Base-by-base conservation (phyloP, 2,113 vertebrate species). In the Amazona vittata region DNA sequence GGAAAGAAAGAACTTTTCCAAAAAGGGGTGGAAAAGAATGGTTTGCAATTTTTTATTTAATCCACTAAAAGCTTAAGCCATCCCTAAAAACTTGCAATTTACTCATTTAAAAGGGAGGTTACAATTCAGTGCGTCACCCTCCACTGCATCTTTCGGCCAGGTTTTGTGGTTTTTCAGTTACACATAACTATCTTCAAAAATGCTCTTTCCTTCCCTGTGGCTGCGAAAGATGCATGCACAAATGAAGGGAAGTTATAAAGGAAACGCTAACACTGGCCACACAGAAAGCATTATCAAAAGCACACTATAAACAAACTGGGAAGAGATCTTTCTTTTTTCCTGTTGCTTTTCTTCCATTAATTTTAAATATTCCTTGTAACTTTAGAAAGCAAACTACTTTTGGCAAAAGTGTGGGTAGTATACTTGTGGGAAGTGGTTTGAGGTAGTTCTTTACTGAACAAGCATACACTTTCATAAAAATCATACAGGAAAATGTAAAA, bases 141-240 rank as follows among this genome's bases (percentile, higher is more conserved):
- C 24, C 0, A 1, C 44, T 39, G 67, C 88, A 88, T 86, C 73
- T 92, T 92, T 86, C 60, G 78, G 74, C 86, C 86, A 94, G 80
- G 74, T 93, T 96, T 96, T 80, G 69, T 96, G 71, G 81, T 90
- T 83, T 94, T 83, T 63, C n/a, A 77, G 25, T 90, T 81, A 44
- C 63, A 46, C 50, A n/a, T 53, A 46, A 49, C 33, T 86, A 5
- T 70, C 83, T 90, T 86, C 64, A 57, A 89, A 94, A 82, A 70
- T 44, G 22, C 44, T 78, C 44, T 64, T 35, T 31, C 84, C 15
- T 80, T 80, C 68, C 74, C 41, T 78, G 49, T 74, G 89, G 19
- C 65, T 89, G 44, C 46, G 46, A 37, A 81, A 82, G 46, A 83
- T 31, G 35, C 43, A 50, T 3, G 31, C 53, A 74, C 6, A 79